Percentiles rank a stretch among this genome's conserved stretches.
Evolutionary conservation across 2,113 vertebrate genomes (phyloP).

Genomic region (Colistium nudipinnis): DNA sequence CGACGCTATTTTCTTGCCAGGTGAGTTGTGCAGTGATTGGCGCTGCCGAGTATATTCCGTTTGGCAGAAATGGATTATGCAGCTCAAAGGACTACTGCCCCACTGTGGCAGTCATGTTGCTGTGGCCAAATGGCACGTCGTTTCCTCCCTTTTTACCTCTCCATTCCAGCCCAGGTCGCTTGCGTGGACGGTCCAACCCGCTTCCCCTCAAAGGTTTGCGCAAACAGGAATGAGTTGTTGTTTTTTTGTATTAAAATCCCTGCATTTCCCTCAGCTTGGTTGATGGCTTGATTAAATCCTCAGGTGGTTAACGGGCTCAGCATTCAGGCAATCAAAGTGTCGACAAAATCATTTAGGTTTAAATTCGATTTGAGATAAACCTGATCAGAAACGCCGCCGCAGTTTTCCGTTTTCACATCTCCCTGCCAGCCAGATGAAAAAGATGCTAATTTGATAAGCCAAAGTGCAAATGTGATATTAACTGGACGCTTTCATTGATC

Average conservation of each 20-base stretch:
- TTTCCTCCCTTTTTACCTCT: constrained; percentile 25
- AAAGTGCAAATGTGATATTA: constrained; percentile 67
- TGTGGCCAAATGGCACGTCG: constrained; percentile 20
- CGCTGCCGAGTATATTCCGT: constrained; percentile 19
- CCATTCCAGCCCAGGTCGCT: too few species aligned
- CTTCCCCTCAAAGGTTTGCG: too few species aligned
- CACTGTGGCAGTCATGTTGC: constrained; percentile 58
- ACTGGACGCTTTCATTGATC: constrained; percentile 70
- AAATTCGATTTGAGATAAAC: constrained; percentile 62
- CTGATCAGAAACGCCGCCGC: constrained; percentile 56
- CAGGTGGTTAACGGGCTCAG: constrained; percentile 12
- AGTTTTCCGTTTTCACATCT: constrained; percentile 45
- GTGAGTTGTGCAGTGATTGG: constrained; percentile 32
- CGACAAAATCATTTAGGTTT: constrained; percentile 53
- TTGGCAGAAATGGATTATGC: constrained; percentile 28
- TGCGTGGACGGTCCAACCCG: too few species aligned
- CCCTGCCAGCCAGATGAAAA: constrained; percentile 50
- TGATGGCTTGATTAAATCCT: constrained; percentile 38
- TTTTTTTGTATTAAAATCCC: constrained; percentile 12
- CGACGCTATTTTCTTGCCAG: constrained; percentile 13
- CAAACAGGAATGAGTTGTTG: constrained; percentile 3
- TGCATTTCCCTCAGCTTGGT: neutral
- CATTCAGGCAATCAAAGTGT: constrained; percentile 44
- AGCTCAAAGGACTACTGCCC: constrained; percentile 68
- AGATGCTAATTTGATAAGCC: constrained; percentile 71